Percentiles rank a stretch among this genome's conserved stretches.
Evolutionary conservation across 1,140 invertebrate species (phyloP).

Genomic region (Mycetomoellerius zeteki): DNA sequence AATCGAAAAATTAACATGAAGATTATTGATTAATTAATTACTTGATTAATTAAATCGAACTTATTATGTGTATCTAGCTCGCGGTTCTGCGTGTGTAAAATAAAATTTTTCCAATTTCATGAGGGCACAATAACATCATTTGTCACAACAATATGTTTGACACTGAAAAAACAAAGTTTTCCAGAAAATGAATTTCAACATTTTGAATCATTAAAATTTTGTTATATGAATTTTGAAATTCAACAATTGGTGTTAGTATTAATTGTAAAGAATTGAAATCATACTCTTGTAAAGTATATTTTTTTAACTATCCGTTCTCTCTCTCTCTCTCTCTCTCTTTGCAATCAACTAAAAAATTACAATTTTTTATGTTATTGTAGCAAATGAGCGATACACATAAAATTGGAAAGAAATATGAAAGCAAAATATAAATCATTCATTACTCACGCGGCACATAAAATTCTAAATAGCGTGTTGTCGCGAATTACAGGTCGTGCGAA

Average conservation of each 20-base stretch:
- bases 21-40: not conserved
- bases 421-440: not conserved
- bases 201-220: too few species aligned
- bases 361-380: too few species aligned
- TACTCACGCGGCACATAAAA: not conserved
- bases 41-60: not conserved
- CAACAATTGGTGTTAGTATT: too few species aligned
- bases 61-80: not conserved
- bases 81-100: not conserved
- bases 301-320: too few species aligned
- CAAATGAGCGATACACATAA: not conserved
- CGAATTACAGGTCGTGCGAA: slow-evolving; percentile 17
- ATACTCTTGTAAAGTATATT: too few species aligned
- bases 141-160: too few species aligned
- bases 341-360: too few species aligned
- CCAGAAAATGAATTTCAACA: too few species aligned
- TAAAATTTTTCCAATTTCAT: not conserved
- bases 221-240: too few species aligned
- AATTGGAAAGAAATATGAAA: not conserved
- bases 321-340: too few species aligned
- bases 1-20: not conserved
- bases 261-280: too few species aligned
- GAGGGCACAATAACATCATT: not conserved
- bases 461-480: not conserved
- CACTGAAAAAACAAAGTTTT: too few species aligned